Conservation (phyloP, 2,113 vertebrate genomes). For the Manacus vitellinus region DNA sequence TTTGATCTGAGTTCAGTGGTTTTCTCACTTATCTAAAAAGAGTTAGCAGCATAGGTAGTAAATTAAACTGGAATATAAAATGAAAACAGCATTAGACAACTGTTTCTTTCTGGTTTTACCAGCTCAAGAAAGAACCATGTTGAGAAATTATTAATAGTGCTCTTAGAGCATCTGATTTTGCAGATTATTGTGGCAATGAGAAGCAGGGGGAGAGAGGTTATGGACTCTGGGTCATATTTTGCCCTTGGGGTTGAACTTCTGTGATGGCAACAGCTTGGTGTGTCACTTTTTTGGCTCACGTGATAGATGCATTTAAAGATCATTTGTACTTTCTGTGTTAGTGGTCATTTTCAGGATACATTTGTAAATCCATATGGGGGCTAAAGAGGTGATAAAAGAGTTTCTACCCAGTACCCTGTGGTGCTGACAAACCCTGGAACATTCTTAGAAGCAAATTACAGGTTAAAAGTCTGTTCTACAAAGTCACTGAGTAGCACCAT, state of each 20-base stretch:
- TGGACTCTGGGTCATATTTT: neutral
- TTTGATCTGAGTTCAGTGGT: constrained; percentile 59
- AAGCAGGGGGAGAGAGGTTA: accelerated
- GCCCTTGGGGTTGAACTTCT: neutral
- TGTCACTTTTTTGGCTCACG: neutral
- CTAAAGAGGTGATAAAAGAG: neutral
- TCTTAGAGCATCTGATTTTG: neutral
- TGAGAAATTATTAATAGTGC: neutral
- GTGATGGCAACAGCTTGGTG: neutral
- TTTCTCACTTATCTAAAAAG: constrained; percentile 26
- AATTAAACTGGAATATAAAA: constrained; percentile 34
- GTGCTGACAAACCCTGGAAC: neutral
- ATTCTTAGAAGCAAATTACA: neutral
- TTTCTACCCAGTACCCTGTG: neutral
- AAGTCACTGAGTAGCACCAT: neutral
- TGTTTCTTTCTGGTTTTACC: neutral
- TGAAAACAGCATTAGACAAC: neutral
- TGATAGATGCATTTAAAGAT: neutral
- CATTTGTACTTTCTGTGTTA: neutral
- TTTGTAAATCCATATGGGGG: neutral
- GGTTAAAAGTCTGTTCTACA: neutral
- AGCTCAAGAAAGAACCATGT: neutral
- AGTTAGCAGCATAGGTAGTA: constrained; percentile 22
- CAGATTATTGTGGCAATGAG: neutral
- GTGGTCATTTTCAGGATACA: accelerated